Evolutionary conservation across 2,797 vertebrate species (phyloP).

Genomic region (Tauraco hartlaubi): DNA sequence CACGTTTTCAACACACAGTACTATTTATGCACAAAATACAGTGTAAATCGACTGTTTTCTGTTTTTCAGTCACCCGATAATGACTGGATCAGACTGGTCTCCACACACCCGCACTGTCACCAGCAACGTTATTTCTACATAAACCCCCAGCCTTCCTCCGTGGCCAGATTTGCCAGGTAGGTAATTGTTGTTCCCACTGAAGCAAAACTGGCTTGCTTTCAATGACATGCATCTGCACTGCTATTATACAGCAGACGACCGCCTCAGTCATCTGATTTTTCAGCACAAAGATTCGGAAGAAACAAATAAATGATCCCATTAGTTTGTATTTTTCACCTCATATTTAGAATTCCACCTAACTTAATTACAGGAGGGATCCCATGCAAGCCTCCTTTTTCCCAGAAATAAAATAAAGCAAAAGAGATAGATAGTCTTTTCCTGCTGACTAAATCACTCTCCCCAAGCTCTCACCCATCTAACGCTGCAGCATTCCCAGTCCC

Average conservation of each 20-base stretch:
- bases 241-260: not conserved
- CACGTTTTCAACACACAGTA: not conserved
- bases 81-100: slow-evolving; percentile 4
- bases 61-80: not conserved
- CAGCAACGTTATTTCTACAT: slow-evolving; percentile 1
- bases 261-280: not conserved
- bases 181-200: not conserved
- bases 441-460: slow-evolving; percentile 9
- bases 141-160: not conserved
- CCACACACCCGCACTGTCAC: not conserved
- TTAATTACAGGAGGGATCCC: not conserved
- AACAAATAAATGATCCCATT: not conserved
- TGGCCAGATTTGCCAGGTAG: not conserved
- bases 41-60: not conserved
- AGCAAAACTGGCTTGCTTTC: slow-evolving; percentile 25
- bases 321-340: not conserved
- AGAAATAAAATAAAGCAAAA: slow-evolving; percentile 27
- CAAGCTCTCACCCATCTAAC: not conserved
- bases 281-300: not conserved
- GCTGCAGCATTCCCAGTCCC: slow-evolving; percentile 44
- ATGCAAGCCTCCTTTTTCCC: not conserved
- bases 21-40: not conserved
- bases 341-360: slow-evolving; percentile 2
- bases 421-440: not conserved
- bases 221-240: not conserved